Conservation (phyloP, 2,797 vertebrate genomes). For the Tolypeutes matacus region DNA sequence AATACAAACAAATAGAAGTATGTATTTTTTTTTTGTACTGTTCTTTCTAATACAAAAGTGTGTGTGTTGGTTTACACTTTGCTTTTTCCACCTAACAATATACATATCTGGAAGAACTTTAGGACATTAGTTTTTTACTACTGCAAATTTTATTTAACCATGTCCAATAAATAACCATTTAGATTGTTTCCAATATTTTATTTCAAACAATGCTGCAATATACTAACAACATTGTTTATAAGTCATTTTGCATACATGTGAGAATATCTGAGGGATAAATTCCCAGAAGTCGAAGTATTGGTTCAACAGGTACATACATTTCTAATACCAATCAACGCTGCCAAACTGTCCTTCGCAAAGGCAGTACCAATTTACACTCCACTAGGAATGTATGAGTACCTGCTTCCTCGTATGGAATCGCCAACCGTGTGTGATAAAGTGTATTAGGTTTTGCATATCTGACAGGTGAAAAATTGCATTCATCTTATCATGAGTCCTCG, state of each 20-base stretch:
- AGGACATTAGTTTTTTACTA: accelerated
- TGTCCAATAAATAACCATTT: accelerated
- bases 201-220: accelerated
- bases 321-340: neutral
- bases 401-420: neutral
- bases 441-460: accelerated
- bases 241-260: neutral
- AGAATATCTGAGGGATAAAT: neutral
- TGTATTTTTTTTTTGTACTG: accelerated
- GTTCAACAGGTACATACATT: neutral
- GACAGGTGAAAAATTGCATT: neutral
- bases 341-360: neutral
- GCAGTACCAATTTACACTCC: neutral
- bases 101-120: accelerated
- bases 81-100: neutral
- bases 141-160: neutral
- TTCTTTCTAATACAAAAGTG: neutral
- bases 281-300: neutral
- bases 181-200: accelerated
- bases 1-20: neutral
- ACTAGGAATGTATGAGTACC: neutral
- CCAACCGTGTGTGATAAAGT: accelerated
- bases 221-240: accelerated
- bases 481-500: no score
- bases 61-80: neutral